A percentile compares a stretch with the other conserved stretches of the same genome.
phyloP scores from a whole-genome alignment of 2,888 invertebrate species.

The Laothoe populi region DNA sequence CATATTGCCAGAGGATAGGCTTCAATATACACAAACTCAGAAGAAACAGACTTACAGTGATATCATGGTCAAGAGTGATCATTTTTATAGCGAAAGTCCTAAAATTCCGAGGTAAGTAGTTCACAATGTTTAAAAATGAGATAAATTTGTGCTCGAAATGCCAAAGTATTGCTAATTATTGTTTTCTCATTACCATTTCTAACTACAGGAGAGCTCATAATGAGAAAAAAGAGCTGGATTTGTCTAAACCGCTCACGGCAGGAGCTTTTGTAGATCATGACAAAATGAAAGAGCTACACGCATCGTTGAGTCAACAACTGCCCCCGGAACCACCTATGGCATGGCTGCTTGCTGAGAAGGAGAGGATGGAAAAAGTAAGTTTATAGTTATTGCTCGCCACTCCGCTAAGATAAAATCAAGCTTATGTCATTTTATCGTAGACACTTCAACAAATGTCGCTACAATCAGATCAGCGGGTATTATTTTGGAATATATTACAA shows the following conservation, averaged over 20 bases:
- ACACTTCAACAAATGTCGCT: no score
- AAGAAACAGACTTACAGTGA: constrained; percentile 54
- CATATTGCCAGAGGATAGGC: constrained; percentile 91
- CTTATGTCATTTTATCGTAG: no score
- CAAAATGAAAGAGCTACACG: constrained; percentile 82
- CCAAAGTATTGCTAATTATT: no score
- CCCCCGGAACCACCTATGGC: constrained; percentile 73
- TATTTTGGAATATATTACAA: no score
- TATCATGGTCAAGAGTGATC: constrained; percentile 96
- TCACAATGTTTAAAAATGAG: background rate
- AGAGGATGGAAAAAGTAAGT: constrained; percentile 66
- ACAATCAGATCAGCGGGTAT: no score
- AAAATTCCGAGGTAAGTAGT: constrained; percentile 70
- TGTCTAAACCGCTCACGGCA: constrained; percentile 89
- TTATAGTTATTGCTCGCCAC: no score
- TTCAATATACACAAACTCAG: constrained; percentile 12
- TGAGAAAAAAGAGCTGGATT: constrained; percentile 88
- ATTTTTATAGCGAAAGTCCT: constrained; percentile 88
- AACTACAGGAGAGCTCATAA: constrained; percentile 54
- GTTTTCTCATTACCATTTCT: background rate
- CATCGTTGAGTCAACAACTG: constrained; percentile 64
- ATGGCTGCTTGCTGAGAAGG: constrained; percentile 71
- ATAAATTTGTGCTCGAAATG: background rate
- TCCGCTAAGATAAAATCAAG: no score
- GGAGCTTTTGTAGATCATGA: constrained; percentile 91